phyloP scores from a whole-genome alignment of 2,113 vertebrate genomes.

The Prolemur simus region DNA sequence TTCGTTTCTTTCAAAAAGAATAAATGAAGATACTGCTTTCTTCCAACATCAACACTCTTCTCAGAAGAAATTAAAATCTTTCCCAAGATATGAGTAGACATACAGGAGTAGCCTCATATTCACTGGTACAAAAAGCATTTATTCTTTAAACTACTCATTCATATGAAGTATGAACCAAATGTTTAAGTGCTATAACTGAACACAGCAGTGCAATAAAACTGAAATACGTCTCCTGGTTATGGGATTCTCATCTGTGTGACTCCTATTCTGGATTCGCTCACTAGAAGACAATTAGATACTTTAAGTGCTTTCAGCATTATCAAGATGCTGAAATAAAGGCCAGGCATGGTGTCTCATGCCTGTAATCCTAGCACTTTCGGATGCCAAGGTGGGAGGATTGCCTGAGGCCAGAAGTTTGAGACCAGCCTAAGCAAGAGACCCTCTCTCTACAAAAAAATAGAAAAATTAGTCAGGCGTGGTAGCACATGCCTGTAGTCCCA shows the following conservation, averaged over 20 bases:
- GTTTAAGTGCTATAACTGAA: not conserved
- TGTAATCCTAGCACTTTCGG: not conserved
- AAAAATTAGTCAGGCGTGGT: not conserved
- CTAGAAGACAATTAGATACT: not conserved
- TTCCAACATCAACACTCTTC: not conserved
- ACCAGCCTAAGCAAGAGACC: not conserved
- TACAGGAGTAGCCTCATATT: not conserved
- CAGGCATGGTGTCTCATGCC: not conserved
- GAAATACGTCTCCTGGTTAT: not conserved
- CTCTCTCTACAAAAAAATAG: not conserved
- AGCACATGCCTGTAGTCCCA: not conserved
- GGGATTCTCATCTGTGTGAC: not conserved
- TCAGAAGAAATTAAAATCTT: not conserved
- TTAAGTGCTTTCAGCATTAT: not conserved
- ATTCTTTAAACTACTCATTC: not conserved
- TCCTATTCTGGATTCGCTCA: not conserved
- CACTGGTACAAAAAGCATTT: not conserved
- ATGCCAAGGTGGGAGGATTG: not conserved
- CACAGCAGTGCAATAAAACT: not conserved
- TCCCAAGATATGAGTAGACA: not conserved
- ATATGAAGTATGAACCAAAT: not conserved
- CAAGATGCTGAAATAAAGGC: not conserved
- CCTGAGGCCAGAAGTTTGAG: not conserved
- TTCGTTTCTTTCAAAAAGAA: not conserved
- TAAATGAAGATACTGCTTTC: not conserved